Percentiles rank a stretch among this genome's conserved stretches.
Conservation (phyloP, 2,113 vertebrate species). For the Pseudolaguvia tuberculata region DNA sequence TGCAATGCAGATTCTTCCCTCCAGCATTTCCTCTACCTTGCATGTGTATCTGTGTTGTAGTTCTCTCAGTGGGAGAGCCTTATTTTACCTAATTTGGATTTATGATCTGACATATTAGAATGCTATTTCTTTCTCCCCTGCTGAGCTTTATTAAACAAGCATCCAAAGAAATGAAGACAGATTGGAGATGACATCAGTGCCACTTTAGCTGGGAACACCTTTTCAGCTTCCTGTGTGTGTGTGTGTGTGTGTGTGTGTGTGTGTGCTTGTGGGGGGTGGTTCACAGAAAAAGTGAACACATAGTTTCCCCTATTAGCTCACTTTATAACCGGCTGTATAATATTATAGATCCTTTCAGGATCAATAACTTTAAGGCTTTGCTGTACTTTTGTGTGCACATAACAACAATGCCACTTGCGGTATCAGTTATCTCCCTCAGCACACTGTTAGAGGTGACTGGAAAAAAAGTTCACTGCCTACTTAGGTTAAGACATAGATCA, state of each 20-base stretch:
- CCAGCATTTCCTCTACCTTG: background rate
- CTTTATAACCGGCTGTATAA: background rate
- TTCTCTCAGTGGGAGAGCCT: constrained; percentile 16
- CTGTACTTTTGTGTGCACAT: background rate
- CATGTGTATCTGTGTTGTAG: constrained; percentile 1
- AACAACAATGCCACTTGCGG: background rate
- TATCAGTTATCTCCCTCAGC: background rate
- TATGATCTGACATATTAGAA: constrained; percentile 54
- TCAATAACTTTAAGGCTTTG: background rate
- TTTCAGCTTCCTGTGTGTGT: constrained; percentile 10
- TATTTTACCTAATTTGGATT: constrained; percentile 63
- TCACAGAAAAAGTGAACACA: too few species aligned
- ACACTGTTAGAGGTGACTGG: constrained; percentile 14
- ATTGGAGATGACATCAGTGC: constrained; percentile 58
- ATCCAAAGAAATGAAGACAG: constrained; percentile 59
- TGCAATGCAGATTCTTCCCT: background rate
- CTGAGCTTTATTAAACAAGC: constrained; percentile 63
- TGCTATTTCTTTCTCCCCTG: constrained; percentile 50
- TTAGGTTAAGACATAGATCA: constrained; percentile 8
- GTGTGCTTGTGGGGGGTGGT: too few species aligned
- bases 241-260: too few species aligned
- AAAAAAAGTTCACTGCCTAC: constrained; percentile 10
- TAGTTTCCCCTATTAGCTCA: background rate
- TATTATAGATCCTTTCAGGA: constrained; percentile 2
- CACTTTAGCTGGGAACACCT: constrained; percentile 21